Conservation (phyloP, 2,113 vertebrate genomes). For the Harpagus bidentatus region DNA sequence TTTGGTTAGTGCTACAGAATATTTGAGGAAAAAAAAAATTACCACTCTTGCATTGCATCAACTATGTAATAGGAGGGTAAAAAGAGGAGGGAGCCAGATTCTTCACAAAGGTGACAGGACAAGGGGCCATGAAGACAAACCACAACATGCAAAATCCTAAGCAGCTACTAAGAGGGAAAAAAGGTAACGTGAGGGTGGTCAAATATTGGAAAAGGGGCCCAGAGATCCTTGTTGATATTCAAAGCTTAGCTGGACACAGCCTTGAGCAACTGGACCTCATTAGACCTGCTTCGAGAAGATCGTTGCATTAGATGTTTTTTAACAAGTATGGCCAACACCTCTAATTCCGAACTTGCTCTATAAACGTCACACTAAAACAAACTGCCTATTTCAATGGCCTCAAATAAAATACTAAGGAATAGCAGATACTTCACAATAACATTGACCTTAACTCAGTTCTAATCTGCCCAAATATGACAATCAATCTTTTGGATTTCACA, state of each 20-base stretch:
- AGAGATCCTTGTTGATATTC: background rate
- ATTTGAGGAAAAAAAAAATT: background rate
- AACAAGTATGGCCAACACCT: background rate
- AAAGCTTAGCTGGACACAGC: background rate
- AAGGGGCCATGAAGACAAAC: background rate
- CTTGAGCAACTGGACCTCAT: background rate
- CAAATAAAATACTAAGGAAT: background rate
- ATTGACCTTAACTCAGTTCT: background rate
- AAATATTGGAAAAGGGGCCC: background rate
- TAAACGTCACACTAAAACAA: background rate
- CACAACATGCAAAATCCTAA: background rate
- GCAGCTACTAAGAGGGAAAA: background rate
- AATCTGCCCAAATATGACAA: background rate
- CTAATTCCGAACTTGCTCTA: background rate
- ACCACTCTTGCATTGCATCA: background rate
- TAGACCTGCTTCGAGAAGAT: background rate
- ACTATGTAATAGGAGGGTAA: background rate
- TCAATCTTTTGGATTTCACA: background rate
- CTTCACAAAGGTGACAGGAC: background rate
- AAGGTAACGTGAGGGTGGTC: rapidly evolving
- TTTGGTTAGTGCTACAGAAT: background rate
- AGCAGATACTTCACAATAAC: background rate
- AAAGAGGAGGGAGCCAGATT: background rate
- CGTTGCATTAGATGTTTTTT: background rate
- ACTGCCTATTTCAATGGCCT: background rate